Percentiles rank a stretch among this genome's conserved stretches.
These are phyloP conservation scores for Stercorarius parasiticus DNA, from an alignment of 2,113 vertebrate species.

Conservation along the genomic window DNA sequence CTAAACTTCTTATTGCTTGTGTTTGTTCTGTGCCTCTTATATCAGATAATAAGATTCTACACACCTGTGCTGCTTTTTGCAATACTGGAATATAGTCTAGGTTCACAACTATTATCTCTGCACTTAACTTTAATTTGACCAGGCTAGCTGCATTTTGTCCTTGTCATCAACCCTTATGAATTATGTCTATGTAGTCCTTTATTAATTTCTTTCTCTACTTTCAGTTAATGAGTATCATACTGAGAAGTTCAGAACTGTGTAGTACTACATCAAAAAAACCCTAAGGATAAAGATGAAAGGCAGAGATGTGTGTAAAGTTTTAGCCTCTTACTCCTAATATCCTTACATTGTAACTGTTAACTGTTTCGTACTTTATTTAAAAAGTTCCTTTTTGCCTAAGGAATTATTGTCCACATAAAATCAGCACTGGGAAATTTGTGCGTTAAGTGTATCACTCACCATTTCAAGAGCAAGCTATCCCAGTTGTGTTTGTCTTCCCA, in stretches of 20 bases:
- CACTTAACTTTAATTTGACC: background rate
- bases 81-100: background rate
- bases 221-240: background rate
- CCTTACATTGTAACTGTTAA: background rate
- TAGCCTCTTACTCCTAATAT: background rate
- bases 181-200: background rate
- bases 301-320: background rate
- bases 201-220: background rate
- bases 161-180: background rate
- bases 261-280: background rate
- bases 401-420: background rate
- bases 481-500: background rate
- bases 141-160: background rate
- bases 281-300: background rate
- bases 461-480: background rate
- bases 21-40: background rate
- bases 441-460: background rate
- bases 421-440: background rate
- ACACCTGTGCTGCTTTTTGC: background rate
- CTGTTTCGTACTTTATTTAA: background rate
- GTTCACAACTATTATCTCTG: background rate
- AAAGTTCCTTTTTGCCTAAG: background rate
- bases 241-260: background rate
- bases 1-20: background rate
- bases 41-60: background rate